Conservation (phyloP, 1,140 invertebrate species). For the Augochlora pura region DNA sequence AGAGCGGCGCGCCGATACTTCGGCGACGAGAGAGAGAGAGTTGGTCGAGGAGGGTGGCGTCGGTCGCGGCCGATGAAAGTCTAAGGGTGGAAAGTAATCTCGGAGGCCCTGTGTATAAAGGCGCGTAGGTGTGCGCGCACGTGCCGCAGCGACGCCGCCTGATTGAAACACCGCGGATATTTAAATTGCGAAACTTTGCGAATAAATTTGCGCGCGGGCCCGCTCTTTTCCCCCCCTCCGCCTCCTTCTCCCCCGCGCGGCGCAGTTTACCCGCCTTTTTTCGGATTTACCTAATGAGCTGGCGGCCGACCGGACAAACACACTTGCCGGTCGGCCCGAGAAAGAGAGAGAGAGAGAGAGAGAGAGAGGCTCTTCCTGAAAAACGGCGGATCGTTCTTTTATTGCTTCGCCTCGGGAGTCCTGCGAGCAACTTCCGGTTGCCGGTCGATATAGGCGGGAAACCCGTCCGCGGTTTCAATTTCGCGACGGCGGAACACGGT, state of each 20-base stretch:
- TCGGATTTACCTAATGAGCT: constrained; percentile 66
- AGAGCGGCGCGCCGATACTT: constrained; percentile 17
- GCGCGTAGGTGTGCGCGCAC: constrained; percentile 32
- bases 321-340: not conserved
- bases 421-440: not conserved
- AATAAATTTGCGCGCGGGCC: constrained; percentile 69
- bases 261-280: constrained; percentile 12
- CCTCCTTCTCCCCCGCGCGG: not conserved
- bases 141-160: constrained; percentile 49
- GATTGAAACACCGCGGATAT: constrained; percentile 71
- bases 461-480: not conserved
- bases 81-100: constrained; percentile 54
- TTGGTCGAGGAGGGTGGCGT: not conserved
- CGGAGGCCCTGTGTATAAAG: constrained; percentile 26
- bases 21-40: not conserved
- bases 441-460: not conserved
- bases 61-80: constrained; percentile 36
- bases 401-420: not conserved
- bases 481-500: not conserved
- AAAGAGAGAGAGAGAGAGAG: no score
- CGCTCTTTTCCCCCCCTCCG: not conserved
- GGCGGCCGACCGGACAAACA: constrained; percentile 39
- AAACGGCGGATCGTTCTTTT: constrained; percentile 15
- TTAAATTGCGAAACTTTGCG: constrained; percentile 71
- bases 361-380: not conserved